A percentile compares a stretch with the other conserved stretches of the same genome.
phyloP scores from a whole-genome alignment of 2,888 invertebrate genomes.

The Spisula solida region DNA sequence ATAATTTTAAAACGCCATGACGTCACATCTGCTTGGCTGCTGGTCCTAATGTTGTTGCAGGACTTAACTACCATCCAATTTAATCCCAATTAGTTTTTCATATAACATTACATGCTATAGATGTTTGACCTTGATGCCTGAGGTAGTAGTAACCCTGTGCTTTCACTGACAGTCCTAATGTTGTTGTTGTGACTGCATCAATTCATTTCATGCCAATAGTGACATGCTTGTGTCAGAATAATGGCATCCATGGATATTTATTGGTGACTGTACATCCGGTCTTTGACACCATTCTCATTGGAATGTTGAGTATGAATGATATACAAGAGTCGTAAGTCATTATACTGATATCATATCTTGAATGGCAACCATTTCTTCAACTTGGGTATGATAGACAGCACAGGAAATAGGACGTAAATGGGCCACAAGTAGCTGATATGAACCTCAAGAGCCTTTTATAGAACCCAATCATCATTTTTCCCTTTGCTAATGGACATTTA shows the following conservation, averaged over 20 bases:
- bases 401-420: constrained; percentile 51
- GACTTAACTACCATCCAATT: too few relatives aligned
- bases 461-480: constrained; percentile 41
- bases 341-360: constrained; percentile 25
- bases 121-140: too few relatives aligned
- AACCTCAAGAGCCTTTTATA: constrained; percentile 37
- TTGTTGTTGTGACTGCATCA: not conserved
- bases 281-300: constrained; percentile 7
- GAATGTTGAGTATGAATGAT: constrained; percentile 8
- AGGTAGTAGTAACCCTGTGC: too few relatives aligned
- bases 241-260: not conserved
- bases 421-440: constrained; percentile 43
- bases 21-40: too few relatives aligned
- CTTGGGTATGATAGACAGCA: constrained; percentile 42
- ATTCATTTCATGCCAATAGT: not conserved
- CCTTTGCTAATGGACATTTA: constrained; percentile 25
- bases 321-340: constrained; percentile 10
- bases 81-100: too few relatives aligned
- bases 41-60: too few relatives aligned
- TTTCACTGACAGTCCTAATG: too few relatives aligned
- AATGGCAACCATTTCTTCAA: not conserved
- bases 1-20: too few relatives aligned
- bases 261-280: not conserved
- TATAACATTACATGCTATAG: too few relatives aligned
- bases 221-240: not conserved